Base-by-base conservation (phyloP, 2,113 vertebrate species). In the Leptosomus discolor region DNA sequence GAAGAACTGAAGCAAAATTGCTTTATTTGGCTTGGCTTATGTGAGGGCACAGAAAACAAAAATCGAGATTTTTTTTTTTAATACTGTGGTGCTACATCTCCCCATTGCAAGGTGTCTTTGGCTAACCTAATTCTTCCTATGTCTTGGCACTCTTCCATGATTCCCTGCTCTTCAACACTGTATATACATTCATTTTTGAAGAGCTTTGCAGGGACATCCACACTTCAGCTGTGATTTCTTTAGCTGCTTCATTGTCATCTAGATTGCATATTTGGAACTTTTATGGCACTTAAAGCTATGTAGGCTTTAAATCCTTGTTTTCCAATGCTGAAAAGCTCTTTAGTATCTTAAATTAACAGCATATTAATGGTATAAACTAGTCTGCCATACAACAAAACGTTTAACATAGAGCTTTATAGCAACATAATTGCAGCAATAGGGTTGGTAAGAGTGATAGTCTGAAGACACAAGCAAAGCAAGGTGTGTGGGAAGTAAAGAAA, bases 21-120 rank as follows among this genome's bases (percentile, higher is more conserved):
- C 45, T 91, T 88, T 87, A 63, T 63, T 81, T 92, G 45, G 8
- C 34, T 94, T 83, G 58, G 63, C 5, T 77, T 91, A 21, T 56
- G 30, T 29, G 43, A 87, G 36, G 30, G 26, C 19, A 67, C 22
- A 77, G 24, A 74, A 86, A 92, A 71, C 8, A 92, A 79, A 75
- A 45, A 2, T 0, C 0, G 1, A 15, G 18, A 5, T 15, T 7
- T 34, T 20, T 88, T 60, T n/a, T 82, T 36, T 84, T 39, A 58
- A 21, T 64, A 56, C 8, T 12, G 46, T 26, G 16, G 29, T 56
- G 22, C 41, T 92, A 41, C 45, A 57, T 41, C 46, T 78, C 64
- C 15, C 32, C 32, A 9, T 43, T 74, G 21, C 34, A 76, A 65
- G 37, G 15, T 77, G 41, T 21, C 46, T 77, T 80, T 75, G 39